Base-by-base conservation (phyloP, 2,888 invertebrate genomes). In the Dolichopus griseipennis region DNA sequence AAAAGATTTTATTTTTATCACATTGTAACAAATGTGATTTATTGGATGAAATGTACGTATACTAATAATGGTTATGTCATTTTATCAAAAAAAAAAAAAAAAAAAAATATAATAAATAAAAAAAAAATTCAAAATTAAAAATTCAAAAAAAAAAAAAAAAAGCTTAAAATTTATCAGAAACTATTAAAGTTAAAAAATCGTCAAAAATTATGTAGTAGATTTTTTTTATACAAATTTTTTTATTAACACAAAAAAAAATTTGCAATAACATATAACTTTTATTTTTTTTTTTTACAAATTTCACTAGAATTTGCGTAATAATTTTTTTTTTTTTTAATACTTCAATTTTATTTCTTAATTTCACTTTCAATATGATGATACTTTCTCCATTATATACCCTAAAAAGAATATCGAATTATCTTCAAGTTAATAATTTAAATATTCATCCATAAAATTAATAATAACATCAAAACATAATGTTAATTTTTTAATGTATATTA, bases 1-100 rank as follows among this genome's bases (percentile, higher is more conserved):
- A 52, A 52, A 52, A 52, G 52, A 52, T 12, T 52, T 52, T 52
- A 52, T 52, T 52, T 52, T 52, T 52, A 52, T 52, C 52, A 18
- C 52, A 52, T 18, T 18, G n/a, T n/a, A 52, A 52, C 52, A 52
- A 52, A 52, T 52, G 52, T 52, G 52, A 52, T 52, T 52, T 52
- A 52, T 52, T 52, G 52, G 52, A 52, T 52, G 52, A 52, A 52
- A 52, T 52, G 52, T 18, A 18, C 52, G 12, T 43, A 52, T 52
- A 12, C 18, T 52, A 52, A 52, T 52, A 52, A 52, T 52, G 6
- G 52, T 52, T 52, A 52, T n/a, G n/a, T 52, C 52, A 52, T 52
- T 18, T 52, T 52, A 18, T 6, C 15, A 12, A 52, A 52, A 52
- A 52, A 12, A 3, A 52, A 15, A 52, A 15, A 52, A 52, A 52